Evolutionary conservation across 2,797 vertebrate genomes (phyloP).

Genomic region (Dicrostonyx torquatus): DNA sequence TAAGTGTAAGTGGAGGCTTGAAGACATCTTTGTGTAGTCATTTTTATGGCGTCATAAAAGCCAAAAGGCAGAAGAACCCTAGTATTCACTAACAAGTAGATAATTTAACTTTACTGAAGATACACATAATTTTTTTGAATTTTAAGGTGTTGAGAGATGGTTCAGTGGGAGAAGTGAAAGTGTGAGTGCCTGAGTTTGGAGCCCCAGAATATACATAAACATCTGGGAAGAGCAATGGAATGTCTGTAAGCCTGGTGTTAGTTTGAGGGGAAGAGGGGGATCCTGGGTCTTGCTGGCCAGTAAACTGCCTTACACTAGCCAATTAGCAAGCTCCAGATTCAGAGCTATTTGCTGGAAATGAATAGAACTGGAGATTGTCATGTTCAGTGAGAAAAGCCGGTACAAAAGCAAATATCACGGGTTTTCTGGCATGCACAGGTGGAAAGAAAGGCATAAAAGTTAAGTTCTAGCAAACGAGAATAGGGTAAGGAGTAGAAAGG

Average conservation of each 20-base stretch:
- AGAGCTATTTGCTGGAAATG: not conserved
- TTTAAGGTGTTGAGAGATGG: not conserved
- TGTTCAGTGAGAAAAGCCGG: not conserved
- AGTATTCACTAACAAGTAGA: not conserved
- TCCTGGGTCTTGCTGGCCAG: not conserved
- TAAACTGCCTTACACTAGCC: not conserved
- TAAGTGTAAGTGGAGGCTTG: not conserved
- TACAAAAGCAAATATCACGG: not conserved
- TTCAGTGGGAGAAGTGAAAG: not conserved
- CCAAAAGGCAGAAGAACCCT: not conserved
- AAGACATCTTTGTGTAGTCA: not conserved
- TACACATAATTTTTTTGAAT: not conserved
- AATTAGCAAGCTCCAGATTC: not conserved
- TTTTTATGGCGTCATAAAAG: not conserved
- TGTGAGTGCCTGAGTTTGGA: not conserved
- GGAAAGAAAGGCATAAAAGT: not conserved
- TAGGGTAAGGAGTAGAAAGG: not conserved
- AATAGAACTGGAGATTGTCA: not conserved
- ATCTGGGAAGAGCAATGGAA: not conserved
- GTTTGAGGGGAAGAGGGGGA: not conserved
- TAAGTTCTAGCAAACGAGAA: not conserved
- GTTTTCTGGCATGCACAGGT: too few relatives aligned
- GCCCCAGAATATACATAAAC: not conserved
- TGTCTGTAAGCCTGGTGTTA: not conserved
- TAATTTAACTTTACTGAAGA: not conserved